These are phyloP conservation scores for Mactra quadrangularis DNA, from an alignment of 1,140 invertebrate species.

Conservation along the genomic window DNA sequence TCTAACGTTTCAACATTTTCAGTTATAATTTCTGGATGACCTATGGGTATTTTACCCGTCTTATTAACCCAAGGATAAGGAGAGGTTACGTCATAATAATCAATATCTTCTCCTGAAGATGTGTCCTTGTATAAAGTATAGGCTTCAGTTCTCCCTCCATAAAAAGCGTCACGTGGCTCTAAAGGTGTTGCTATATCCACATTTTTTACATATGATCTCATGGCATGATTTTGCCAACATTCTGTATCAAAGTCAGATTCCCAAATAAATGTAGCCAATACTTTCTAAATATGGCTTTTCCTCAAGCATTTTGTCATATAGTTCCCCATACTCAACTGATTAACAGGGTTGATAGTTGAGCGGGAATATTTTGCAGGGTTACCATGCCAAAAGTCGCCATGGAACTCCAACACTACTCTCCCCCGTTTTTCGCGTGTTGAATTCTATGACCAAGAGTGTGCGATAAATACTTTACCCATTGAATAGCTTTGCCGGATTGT, in stretches of 20 bases:
- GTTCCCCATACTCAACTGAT: slow-evolving; percentile 31
- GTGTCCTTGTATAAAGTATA: slow-evolving; percentile 7
- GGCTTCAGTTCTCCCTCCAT: slow-evolving; percentile 24
- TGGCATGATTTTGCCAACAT: not conserved
- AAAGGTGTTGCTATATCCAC: not conserved
- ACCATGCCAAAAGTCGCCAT: no score
- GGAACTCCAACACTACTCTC: slow-evolving; percentile 50
- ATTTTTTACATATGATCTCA: not conserved
- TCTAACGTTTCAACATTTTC: slow-evolving; percentile 1
- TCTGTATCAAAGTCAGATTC: slow-evolving; percentile 8
- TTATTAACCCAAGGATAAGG: slow-evolving; percentile 29
- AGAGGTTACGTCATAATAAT: slow-evolving; percentile 29
- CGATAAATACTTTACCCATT: slow-evolving; percentile 14
- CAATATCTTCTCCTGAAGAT: slow-evolving; percentile 3
- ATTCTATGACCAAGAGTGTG: slow-evolving; percentile 2
- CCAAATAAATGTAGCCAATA: not conserved
- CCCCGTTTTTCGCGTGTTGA: slow-evolving; percentile 32
- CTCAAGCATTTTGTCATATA: slow-evolving; percentile 22
- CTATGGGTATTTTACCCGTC: slow-evolving; percentile 30
- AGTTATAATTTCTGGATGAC: no score
- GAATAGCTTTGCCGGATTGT: not conserved
- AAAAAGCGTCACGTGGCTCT: slow-evolving; percentile 30
- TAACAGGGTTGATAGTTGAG: not conserved
- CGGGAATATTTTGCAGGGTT: no score
- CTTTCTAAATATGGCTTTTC: not conserved